Base-by-base conservation (phyloP, 2,113 vertebrate genomes). In the Phrynosoma platyrhinos region DNA sequence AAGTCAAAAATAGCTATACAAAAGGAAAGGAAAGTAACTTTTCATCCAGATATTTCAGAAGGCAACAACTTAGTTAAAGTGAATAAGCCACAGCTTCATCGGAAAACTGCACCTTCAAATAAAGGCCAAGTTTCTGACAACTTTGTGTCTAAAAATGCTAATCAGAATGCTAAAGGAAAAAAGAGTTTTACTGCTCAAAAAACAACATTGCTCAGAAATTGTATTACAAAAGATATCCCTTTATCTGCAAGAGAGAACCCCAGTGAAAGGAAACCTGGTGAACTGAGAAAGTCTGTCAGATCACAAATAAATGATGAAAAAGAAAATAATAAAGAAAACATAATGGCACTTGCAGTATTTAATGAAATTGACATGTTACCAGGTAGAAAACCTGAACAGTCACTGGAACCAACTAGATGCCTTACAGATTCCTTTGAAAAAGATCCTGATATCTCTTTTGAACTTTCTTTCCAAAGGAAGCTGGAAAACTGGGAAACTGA, bases 381-480 rank as follows among this genome's bases (percentile, higher is more conserved):
- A 52, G 69, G 30, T 86, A 93, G 94, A 88, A 93, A 79, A 30
- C 68, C 64, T 90, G 77, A 36, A 27, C 21, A 91, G 20, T 86
- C 83, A 6, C 9, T 3, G 13, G 93, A 89, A 30, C n/a, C 25
- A 1, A 42, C 2, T 16, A 79, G 80, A n/a, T 68, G 21, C 69
- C 72, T 23, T 13, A 0, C 2, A n/a, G 69, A 36, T 83, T 79
- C 89, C 14, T 25, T 68, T 47, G n/a, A 79, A 42, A 94, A 90
- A 85, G 91, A 91, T 69, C 81, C 92, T 14, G 97, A 95, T 77
- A 94, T 97, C 27, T 97, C 98, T 81, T 97, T 98, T 84, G 98
- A 99, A 64, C 30, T 96, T 92, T 98, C 98, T 75, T 97, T 98
- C 92, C 97, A 97, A 94, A 98, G 97, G 86, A 98, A 98, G 83